Conservation (phyloP, 2,113 vertebrate genomes). For the Myotis brandtii region DNA sequence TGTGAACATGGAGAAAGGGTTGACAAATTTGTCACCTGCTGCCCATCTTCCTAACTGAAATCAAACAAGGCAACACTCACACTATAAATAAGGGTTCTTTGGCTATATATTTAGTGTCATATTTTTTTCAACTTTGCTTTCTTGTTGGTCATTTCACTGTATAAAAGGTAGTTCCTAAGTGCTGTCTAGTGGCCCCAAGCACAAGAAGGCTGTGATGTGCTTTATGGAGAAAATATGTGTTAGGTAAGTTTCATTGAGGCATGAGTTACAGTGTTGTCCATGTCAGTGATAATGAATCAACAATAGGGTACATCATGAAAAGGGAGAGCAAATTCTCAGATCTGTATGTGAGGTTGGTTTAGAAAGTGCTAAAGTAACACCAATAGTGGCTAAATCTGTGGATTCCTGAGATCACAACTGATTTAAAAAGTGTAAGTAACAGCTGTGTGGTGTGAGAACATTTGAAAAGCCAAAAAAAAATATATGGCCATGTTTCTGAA, state of each 20-base stretch:
- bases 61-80: no score
- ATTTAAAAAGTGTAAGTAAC: neutral
- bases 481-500: neutral
- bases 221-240: neutral
- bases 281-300: neutral
- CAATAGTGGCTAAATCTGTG: neutral
- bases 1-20: neutral
- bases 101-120: fast-evolving
- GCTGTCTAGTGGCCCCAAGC: neutral
- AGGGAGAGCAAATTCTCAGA: neutral
- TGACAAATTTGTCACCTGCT: neutral
- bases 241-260: neutral
- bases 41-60: fast-evolving
- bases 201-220: neutral
- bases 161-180: neutral
- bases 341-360: neutral
- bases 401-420: neutral
- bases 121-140: neutral
- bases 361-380: neutral
- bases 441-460: neutral
- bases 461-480: neutral
- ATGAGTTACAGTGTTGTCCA: fast-evolving
- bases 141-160: neutral
- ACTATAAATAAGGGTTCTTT: neutral
- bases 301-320: neutral